These are phyloP conservation scores for Pseudococcus longispinus DNA, from an alignment of 2,888 invertebrate species.

Conservation along the genomic window DNA sequence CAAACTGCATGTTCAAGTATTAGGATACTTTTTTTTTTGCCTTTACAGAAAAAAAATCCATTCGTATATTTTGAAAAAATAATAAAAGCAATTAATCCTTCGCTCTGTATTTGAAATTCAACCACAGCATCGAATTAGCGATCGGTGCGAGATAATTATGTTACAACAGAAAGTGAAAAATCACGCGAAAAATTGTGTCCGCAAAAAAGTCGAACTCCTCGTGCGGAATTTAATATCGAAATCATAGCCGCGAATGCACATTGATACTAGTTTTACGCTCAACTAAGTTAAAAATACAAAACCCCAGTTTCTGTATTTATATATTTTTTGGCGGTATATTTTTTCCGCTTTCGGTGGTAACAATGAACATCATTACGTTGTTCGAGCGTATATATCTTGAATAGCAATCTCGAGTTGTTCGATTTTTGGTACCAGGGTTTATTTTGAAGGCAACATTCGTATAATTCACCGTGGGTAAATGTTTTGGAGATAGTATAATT, in stretches of 20 bases:
- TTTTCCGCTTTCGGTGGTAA: neutral
- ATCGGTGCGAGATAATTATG: neutral
- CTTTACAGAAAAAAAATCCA: too few relatives aligned
- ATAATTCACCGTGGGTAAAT: neutral
- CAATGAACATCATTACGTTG: neutral
- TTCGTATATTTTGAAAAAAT: too few relatives aligned
- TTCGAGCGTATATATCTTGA: neutral
- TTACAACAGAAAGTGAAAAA: neutral
- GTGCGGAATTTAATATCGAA: neutral
- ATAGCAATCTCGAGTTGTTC: neutral
- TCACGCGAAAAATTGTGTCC: neutral
- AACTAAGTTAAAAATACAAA: neutral
- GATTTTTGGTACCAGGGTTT: neutral
- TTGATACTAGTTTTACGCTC: conserved; percentile 6
- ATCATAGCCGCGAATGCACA: neutral
- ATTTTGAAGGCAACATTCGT: neutral
- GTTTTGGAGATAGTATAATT: neutral
- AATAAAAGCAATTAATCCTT: too few relatives aligned
- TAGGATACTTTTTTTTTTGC: too few relatives aligned
- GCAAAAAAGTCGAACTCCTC: neutral
- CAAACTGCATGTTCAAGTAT: too few relatives aligned
- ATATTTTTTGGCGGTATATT: neutral
- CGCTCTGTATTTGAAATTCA: neutral
- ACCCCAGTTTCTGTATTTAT: neutral
- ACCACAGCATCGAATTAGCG: neutral